Percentiles rank a stretch among this genome's conserved stretches.
These are phyloP conservation scores for Acronicta psi DNA, from an alignment of 2,888 invertebrate genomes.

Conservation along the genomic window DNA sequence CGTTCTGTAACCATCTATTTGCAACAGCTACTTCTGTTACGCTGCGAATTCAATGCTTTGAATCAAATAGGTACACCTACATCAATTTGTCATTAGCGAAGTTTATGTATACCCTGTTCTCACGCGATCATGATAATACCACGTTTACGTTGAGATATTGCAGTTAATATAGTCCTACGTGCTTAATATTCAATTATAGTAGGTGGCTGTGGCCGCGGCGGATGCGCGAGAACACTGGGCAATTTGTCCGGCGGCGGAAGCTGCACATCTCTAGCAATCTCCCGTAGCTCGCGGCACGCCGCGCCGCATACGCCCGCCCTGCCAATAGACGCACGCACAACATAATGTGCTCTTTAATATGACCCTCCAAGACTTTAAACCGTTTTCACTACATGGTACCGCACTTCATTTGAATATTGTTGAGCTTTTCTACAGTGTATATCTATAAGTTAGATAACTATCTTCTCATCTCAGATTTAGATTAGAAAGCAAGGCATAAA, in stretches of 20 bases:
- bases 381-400: constrained; percentile 40
- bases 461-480: constrained; percentile 49
- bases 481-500: constrained; percentile 44
- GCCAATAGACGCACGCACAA: constrained; percentile 52
- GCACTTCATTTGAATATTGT: constrained; percentile 51
- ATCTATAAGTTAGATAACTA: constrained; percentile 38
- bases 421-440: constrained; percentile 33
- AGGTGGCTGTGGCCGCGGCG: constrained; percentile 60
- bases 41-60: constrained; percentile 29
- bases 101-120: constrained; percentile 56
- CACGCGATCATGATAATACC: constrained; percentile 54
- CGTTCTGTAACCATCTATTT: constrained; percentile 37
- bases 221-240: constrained; percentile 67
- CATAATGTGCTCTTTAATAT: constrained; percentile 47
- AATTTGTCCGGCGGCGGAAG: constrained; percentile 80
- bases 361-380: constrained; percentile 36
- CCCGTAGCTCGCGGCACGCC: constrained; percentile 64
- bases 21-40: constrained; percentile 46
- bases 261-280: constrained; percentile 76
- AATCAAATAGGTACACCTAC: constrained; percentile 30
- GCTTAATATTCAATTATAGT: constrained; percentile 74
- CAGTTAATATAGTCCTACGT: constrained; percentile 60
- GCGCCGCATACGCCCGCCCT: constrained; percentile 33
- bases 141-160: constrained; percentile 53
- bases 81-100: constrained; percentile 36